Conservation (phyloP, 2,113 vertebrate genomes). For the Sylvia atricapilla region DNA sequence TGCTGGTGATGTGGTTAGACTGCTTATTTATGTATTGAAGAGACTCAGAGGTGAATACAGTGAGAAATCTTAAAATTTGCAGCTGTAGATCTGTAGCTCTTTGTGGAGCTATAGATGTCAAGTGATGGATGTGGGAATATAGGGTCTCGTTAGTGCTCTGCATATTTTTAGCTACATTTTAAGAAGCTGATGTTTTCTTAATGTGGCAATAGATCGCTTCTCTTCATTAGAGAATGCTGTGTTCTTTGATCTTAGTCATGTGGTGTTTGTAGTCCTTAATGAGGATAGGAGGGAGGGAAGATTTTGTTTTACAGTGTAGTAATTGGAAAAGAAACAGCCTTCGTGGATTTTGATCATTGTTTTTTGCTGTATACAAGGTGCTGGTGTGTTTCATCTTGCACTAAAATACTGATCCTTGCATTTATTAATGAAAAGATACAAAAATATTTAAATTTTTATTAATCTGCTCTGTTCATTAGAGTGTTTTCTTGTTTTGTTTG, state of each 20-base stretch:
- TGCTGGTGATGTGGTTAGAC: background rate
- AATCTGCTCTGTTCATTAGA: background rate
- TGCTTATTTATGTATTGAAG: background rate
- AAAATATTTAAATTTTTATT: background rate
- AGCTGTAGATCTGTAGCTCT: background rate
- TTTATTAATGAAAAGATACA: background rate
- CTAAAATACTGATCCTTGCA: background rate
- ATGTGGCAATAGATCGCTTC: background rate
- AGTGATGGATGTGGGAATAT: background rate
- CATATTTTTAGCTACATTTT: background rate
- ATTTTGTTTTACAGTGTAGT: background rate
- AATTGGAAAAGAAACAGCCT: background rate
- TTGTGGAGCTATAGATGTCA: background rate
- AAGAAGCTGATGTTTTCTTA: slow-evolving; percentile 18
- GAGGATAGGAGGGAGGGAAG: background rate
- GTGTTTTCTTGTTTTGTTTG: background rate
- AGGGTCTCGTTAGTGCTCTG: background rate
- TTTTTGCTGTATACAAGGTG: background rate
- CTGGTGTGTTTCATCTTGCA: background rate
- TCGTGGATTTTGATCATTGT: background rate
- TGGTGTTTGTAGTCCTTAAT: slow-evolving; percentile 1
- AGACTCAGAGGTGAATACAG: background rate
- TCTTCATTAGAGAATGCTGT: background rate
- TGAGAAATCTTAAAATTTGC: background rate
- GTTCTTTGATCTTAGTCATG: slow-evolving; percentile 6